These are phyloP conservation scores for Acleris emargana DNA, from an alignment of 2,888 invertebrate genomes.

Conservation along the genomic window DNA sequence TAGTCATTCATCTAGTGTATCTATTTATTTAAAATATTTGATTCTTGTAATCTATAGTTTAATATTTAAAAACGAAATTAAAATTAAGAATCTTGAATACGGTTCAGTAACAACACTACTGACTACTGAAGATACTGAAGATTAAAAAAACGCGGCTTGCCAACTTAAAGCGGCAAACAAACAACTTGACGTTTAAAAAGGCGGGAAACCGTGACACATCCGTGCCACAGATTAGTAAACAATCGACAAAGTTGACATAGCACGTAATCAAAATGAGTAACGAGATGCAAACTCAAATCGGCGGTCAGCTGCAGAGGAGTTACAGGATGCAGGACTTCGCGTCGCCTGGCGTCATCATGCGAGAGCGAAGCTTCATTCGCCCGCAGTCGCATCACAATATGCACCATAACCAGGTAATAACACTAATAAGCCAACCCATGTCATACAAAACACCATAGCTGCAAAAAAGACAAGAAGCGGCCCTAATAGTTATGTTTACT, in stretches of 20 bases:
- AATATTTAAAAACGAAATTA: conserved; percentile 44
- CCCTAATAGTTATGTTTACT: no score
- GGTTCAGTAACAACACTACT: not conserved
- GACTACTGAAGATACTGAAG: no score
- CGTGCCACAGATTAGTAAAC: conserved; percentile 22
- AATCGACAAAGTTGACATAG: conserved; percentile 3
- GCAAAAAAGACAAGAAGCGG: no score
- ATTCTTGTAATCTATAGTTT: conserved; percentile 50
- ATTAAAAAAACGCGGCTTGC: not conserved
- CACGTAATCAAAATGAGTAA: conserved; percentile 38
- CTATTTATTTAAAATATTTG: conserved; percentile 62
- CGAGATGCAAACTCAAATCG: conserved; percentile 77
- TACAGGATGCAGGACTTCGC: conserved; percentile 83
- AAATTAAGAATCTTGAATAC: conserved; percentile 39
- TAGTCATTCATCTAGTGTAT: conserved; percentile 84
- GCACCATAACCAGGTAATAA: conserved; percentile 79
- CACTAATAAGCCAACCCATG: not conserved
- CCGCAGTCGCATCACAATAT: conserved; percentile 84
- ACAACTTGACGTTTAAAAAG: conserved; percentile 2
- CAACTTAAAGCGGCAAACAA: conserved; percentile 17
- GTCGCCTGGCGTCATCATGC: conserved; percentile 83
- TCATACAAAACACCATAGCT: conserved; percentile 7
- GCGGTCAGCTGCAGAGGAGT: conserved; percentile 77
- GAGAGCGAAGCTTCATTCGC: conserved; percentile 88
- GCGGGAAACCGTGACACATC: conserved; percentile 21